These are phyloP conservation scores for Notarius lentiginosus DNA, from an alignment of 2,113 vertebrate genomes.

Conservation along the genomic window DNA sequence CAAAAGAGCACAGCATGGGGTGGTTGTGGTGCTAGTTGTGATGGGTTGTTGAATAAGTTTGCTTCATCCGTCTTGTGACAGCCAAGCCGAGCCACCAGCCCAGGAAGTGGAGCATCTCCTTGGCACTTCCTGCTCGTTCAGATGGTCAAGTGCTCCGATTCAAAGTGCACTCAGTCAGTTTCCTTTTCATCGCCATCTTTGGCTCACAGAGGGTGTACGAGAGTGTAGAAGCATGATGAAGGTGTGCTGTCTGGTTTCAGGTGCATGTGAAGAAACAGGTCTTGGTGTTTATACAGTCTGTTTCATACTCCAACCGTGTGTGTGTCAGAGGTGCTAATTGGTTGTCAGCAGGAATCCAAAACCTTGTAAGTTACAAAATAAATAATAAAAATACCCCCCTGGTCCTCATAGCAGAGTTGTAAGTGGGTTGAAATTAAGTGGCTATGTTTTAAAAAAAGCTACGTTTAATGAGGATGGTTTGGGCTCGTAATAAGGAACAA, in stretches of 20 bases:
- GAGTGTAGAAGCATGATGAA: not conserved
- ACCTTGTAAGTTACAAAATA: not conserved
- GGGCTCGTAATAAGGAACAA: not conserved
- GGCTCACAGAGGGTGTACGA: not conserved
- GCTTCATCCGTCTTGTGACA: slow-evolving; percentile 4
- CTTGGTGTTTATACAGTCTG: not conserved
- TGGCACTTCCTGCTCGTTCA: slow-evolving; percentile 31
- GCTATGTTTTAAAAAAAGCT: not conserved
- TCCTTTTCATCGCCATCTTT: not conserved
- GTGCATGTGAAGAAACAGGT: not conserved
- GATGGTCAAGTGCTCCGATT: slow-evolving; percentile 9
- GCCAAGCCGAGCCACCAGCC: not conserved
- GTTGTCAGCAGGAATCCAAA: slow-evolving; percentile 7
- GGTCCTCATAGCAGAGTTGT: not conserved
- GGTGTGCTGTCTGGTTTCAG: not conserved
- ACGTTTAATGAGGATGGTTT: not conserved
- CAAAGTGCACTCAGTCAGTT: slow-evolving; percentile 6
- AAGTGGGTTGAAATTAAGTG: slow-evolving; percentile 13
- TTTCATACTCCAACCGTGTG: slow-evolving; percentile 20
- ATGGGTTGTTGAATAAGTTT: not conserved
- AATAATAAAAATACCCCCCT: not conserved
- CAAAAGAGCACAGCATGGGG: slow-evolving; percentile 25
- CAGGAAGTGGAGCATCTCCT: slow-evolving; percentile 5
- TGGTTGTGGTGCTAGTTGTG: not conserved
- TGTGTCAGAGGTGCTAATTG: slow-evolving; percentile 37